Conservation (phyloP, 2,113 vertebrate genomes). For the Steatornis caripensis region DNA sequence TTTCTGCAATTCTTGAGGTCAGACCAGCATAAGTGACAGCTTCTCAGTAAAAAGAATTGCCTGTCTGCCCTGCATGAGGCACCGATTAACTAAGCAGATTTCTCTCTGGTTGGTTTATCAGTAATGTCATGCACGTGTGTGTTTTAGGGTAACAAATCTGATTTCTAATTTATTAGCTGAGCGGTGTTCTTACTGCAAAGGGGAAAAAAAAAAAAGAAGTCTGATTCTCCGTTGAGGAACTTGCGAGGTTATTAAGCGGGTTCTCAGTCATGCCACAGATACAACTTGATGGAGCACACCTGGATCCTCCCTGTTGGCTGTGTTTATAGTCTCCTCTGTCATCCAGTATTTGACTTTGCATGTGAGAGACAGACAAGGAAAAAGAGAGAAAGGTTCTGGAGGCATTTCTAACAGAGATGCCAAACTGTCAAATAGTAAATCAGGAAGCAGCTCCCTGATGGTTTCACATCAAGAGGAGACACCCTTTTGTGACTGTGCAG, state of each 20-base stretch:
- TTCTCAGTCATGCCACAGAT: background rate
- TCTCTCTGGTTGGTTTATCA: background rate
- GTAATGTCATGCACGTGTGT: background rate
- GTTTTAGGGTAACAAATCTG: background rate
- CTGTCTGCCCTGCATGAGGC: background rate
- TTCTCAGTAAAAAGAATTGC: background rate
- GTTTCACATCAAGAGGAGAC: conserved; percentile 37
- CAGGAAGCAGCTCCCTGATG: conserved; percentile 24
- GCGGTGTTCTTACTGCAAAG: background rate
- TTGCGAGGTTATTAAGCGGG: background rate
- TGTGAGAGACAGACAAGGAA: conserved; percentile 22
- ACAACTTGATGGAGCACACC: conserved; percentile 9
- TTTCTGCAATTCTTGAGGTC: background rate
- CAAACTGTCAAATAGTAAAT: conserved; percentile 57
- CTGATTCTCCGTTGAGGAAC: background rate
- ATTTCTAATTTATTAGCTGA: background rate
- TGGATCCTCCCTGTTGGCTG: conserved; percentile 30
- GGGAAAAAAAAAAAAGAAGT: background rate
- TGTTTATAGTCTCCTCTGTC: conserved; percentile 51
- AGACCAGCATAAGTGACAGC: background rate
- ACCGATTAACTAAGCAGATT: background rate
- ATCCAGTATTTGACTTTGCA: conserved; percentile 35
- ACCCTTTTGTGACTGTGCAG: background rate
- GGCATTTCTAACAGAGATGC: conserved; percentile 53
- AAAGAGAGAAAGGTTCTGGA: conserved; percentile 14